Evolutionary conservation across 2,888 invertebrate genomes (phyloP).

Genomic region (Cactoblastis cactorum): DNA sequence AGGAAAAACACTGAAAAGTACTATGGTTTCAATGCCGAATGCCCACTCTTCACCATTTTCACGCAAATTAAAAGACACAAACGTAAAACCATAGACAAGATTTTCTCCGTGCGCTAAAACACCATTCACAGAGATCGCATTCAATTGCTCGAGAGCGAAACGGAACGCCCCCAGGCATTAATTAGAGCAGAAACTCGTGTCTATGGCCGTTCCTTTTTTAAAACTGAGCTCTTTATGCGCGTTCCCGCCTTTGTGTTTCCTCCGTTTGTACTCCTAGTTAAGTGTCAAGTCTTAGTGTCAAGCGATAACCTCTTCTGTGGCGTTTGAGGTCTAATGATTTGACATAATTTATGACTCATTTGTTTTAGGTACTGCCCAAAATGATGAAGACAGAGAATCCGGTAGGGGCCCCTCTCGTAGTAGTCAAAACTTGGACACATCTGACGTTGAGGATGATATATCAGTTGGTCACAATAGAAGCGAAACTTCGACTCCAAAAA

Average conservation of each 20-base stretch:
- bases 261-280: constrained; percentile 51
- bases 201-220: constrained; percentile 71
- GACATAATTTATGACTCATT: constrained; percentile 15
- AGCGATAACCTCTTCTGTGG: constrained; percentile 46
- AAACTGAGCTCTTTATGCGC: constrained; percentile 70
- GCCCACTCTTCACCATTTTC: constrained; percentile 69
- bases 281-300: constrained; percentile 62
- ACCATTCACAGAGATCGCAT: constrained; percentile 68
- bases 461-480: constrained; percentile 70
- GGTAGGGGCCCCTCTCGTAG: constrained; percentile 35
- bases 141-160: constrained; percentile 69
- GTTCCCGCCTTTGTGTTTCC: constrained; percentile 57
- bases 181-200: constrained; percentile 75
- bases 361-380: constrained; percentile 40
- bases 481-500: constrained; percentile 56
- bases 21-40: constrained; percentile 49
- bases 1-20: constrained; percentile 52
- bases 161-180: constrained; percentile 77
- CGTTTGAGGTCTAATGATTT: constrained; percentile 24
- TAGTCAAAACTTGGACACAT: constrained; percentile 50
- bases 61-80: constrained; percentile 77
- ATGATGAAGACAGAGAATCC: constrained; percentile 42
- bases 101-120: constrained; percentile 65
- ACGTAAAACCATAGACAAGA: constrained; percentile 60
- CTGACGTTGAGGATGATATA: constrained; percentile 64